These are phyloP conservation scores for Salvelinus sp. DNA, from an alignment of 2,113 vertebrate species.

Conservation along the genomic window DNA sequence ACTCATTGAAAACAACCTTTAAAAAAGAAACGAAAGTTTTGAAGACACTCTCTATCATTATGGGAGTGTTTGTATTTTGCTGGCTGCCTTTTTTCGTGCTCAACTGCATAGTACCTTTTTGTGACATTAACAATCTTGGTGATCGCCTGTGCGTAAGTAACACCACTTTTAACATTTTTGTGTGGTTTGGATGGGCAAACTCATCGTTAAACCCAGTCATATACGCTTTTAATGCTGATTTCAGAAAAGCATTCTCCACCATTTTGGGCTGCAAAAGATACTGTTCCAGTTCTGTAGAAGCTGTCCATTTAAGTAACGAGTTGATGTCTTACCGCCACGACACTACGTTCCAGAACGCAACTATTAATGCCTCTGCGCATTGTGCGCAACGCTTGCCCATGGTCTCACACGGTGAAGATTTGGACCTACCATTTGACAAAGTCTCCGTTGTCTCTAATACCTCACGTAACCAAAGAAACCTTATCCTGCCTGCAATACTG, in stretches of 20 bases:
- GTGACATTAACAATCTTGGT: background rate
- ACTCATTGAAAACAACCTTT: constrained; percentile 1
- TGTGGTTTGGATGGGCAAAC: constrained; percentile 9
- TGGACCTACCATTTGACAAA: constrained; percentile 6
- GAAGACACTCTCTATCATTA: constrained; percentile 4
- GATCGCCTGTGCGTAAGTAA: background rate
- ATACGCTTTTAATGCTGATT: constrained; percentile 8
- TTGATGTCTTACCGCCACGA: constrained; percentile 5
- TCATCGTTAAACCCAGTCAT: constrained; percentile 10
- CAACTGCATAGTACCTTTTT: constrained; percentile 4
- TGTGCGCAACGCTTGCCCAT: background rate
- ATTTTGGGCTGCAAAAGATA: constrained; percentile 7
- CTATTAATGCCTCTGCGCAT: background rate
- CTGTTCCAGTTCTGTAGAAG: background rate
- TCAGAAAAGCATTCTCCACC: constrained; percentile 4
- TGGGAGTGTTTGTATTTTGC: constrained; percentile 9
- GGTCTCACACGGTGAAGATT: constrained; percentile 1
- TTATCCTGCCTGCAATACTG: constrained; percentile 6
- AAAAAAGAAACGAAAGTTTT: constrained; percentile 10
- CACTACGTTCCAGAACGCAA: background rate
- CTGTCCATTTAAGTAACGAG: constrained; percentile 4
- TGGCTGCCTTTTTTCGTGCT: constrained; percentile 7
- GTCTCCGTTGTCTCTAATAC: background rate
- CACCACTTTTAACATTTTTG: constrained; percentile 5
- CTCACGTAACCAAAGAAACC: constrained; percentile 3